Conservation (phyloP, 2,113 vertebrate genomes). For the Oenanthe oenanthe region DNA sequence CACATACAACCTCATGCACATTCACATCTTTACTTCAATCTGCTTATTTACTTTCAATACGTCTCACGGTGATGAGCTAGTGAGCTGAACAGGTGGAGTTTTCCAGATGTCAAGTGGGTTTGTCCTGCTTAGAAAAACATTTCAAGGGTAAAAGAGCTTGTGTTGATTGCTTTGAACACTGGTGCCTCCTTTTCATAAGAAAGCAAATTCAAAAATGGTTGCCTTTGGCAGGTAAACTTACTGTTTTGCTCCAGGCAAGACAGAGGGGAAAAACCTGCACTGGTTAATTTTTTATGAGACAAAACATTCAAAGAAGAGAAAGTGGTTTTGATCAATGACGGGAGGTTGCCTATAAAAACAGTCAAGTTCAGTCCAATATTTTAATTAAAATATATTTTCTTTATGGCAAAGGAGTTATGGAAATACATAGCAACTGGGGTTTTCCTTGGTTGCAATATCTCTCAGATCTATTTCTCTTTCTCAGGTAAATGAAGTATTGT, state of each 20-base stretch:
- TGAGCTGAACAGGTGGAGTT: background rate
- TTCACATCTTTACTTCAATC: background rate
- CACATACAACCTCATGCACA: too few relatives aligned
- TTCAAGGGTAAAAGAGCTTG: background rate
- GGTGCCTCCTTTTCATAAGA: background rate
- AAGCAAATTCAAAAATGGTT: conserved; percentile 33
- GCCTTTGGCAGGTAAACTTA: conserved; percentile 57
- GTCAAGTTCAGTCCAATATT: background rate
- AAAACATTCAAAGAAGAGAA: conserved; percentile 34
- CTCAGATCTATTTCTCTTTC: conserved; percentile 44
- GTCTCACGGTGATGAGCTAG: background rate
- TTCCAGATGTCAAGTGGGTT: background rate
- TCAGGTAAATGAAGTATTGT: conserved; percentile 42
- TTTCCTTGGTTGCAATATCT: conserved; percentile 44
- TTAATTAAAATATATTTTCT: conserved; percentile 37
- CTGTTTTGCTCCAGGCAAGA: conserved; percentile 63
- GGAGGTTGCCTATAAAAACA: background rate
- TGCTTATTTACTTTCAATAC: background rate
- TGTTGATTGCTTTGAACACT: background rate
- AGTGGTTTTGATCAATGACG: conserved; percentile 28
- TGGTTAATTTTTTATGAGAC: conserved; percentile 53
- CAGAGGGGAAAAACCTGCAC: background rate
- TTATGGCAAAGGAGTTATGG: conserved; percentile 42
- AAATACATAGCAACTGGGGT: conserved; percentile 48
- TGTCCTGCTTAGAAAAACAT: background rate